phyloP scores from a whole-genome alignment of 2,888 invertebrate genomes.

The Ochropacha duplaris region DNA sequence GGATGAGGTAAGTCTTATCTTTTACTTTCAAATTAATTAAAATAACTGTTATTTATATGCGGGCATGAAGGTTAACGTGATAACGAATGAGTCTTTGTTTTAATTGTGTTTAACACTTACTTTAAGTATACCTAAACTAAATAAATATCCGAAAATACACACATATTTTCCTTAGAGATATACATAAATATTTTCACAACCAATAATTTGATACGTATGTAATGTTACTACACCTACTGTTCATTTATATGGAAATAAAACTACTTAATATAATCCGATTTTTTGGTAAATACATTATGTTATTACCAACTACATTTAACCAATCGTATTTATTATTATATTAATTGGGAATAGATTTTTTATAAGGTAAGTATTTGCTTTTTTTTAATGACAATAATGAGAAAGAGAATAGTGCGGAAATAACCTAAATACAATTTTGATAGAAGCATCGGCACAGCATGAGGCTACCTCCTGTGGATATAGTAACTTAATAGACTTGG shows the following conservation, averaged over 20 bases:
- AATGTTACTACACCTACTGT: too few species aligned
- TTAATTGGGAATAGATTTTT: too few species aligned
- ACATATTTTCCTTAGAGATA: too few species aligned
- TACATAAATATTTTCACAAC: too few species aligned
- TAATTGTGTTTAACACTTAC: neutral
- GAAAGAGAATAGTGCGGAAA: neutral
- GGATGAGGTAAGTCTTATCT: conserved; percentile 43
- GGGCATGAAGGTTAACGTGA: neutral
- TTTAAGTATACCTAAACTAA: neutral
- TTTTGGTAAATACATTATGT: too few species aligned
- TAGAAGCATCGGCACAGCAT: conserved; percentile 29
- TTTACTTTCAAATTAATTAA: neutral
- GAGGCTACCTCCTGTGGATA: conserved; percentile 28
- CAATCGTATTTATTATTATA: too few species aligned
- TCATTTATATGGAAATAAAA: too few species aligned
- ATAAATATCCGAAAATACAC: too few species aligned
- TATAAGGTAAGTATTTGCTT: neutral
- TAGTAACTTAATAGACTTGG: conserved; percentile 3
- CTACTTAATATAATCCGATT: too few species aligned
- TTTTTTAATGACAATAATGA: neutral
- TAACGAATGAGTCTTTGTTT: neutral
- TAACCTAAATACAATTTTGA: conserved; percentile 8
- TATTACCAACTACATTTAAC: too few species aligned
- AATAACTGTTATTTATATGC: conserved; percentile 2
- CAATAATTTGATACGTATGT: too few species aligned